Evolutionary conservation across 2,797 vertebrate species (phyloP), one percentile per base, ranked within the genome.

Genomic region (Onychomys leucogaster): DNA sequence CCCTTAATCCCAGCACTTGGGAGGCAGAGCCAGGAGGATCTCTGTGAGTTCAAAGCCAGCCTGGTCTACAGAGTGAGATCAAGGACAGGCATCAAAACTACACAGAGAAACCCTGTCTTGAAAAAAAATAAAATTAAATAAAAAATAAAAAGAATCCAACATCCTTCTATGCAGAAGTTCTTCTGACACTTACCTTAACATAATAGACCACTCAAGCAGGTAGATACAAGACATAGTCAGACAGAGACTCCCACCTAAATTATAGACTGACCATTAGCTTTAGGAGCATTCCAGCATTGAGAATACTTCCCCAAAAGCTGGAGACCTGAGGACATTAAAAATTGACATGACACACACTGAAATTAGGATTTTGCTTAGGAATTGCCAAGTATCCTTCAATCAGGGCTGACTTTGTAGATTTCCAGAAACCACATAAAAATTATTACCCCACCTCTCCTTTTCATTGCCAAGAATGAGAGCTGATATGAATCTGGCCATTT

Each of bases 371-470:
- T 82, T 55, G 75, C 77, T 75, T 85, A n/a, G 52, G 55, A 94
- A 63, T 49, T 63, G 4, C 49, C 84, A 85, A 85, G 19, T 14
- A 16, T 88, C 4, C 52, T 84, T 96, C 34, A 82, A n/a, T 71
- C 46, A 91, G 46, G 52, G 27, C 37, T 88, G 67, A 95, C 61
- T 55, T 96, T 85, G 84, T 83, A 89, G 77, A 84, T 97, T 96
- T 95, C 81, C 96, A 94, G 80, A 97, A 96, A 91, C 16, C 55
- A 73, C 41, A 5, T 84, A 75, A 90, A 95, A 69, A 82, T 63
- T 85, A 92, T 5, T 93, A 49, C 34, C 34, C 46, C 43, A 84
- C 75, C 71, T 85, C 84, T 75, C 46, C 41, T 34, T 89, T 21
- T 19, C 59, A 65, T 27, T 73, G 65, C 76, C 65, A 93, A 88